These are phyloP conservation scores for Hypomesus transpacificus DNA, from an alignment of 2,113 vertebrate genomes.

Conservation along the genomic window DNA sequence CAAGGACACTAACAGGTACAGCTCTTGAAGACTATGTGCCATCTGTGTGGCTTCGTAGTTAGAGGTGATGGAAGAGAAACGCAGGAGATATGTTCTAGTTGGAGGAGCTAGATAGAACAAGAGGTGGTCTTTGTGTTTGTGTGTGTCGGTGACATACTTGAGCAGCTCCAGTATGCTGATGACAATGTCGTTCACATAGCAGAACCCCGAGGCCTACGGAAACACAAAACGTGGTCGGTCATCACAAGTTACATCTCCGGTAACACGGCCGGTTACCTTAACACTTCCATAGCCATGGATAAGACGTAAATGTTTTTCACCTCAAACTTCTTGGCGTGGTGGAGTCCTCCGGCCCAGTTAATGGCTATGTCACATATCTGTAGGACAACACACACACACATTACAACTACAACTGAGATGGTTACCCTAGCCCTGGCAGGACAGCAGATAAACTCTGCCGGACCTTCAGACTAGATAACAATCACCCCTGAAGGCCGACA, in stretches of 20 bases:
- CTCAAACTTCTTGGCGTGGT: constrained; percentile 99
- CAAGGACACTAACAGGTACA: too few relatives aligned
- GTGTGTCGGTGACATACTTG: constrained; percentile 77
- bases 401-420: neutral
- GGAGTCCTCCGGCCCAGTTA: constrained; percentile 97
- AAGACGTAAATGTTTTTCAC: constrained; percentile 56
- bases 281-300: neutral
- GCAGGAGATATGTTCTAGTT: too few relatives aligned
- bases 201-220: constrained; percentile 93
- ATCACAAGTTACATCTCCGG: neutral
- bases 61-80: too few relatives aligned
- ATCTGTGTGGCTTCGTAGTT: too few relatives aligned
- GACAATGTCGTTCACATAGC: constrained; percentile 98
- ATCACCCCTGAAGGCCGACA: neutral
- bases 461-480: neutral
- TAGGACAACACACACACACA: constrained; percentile 33
- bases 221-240: constrained; percentile 9
- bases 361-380: constrained; percentile 99
- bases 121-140: neutral
- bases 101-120: neutral
- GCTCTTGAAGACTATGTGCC: too few relatives aligned
- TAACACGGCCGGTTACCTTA: neutral
- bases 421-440: neutral
- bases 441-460: neutral
- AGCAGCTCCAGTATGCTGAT: constrained; percentile 97